Conservation (phyloP, 2,888 invertebrate species). For the Entomobrya multifasciata region DNA sequence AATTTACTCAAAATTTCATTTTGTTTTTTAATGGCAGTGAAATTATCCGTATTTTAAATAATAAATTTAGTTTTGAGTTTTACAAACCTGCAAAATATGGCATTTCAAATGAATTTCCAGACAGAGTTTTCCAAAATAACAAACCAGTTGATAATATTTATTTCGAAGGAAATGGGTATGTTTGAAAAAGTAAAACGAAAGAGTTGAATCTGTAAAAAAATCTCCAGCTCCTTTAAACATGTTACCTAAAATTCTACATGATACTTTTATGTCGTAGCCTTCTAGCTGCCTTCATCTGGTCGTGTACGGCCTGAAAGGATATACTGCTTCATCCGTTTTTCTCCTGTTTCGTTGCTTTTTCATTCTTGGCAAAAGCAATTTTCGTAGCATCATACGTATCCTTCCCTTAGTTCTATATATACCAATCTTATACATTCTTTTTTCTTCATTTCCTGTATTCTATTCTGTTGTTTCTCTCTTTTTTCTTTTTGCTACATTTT, state of each 20-base stretch:
- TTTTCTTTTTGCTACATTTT: constrained; percentile 21
- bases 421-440: background rate
- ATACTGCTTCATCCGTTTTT: constrained; percentile 47
- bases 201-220: constrained; percentile 16
- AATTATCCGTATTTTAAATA: no score
- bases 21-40: no score
- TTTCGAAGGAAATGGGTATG: no score
- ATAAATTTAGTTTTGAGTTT: no score
- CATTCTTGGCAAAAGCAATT: constrained; percentile 53
- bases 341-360: constrained; percentile 52
- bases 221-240: constrained; percentile 36
- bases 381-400: constrained; percentile 31
- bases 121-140: no score
- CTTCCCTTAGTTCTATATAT: constrained; percentile 28
- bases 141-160: no score
- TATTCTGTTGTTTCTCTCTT: constrained; percentile 17
- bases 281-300: no score
- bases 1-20: no score
- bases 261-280: constrained; percentile 35
- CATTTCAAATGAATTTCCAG: no score
- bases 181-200: background rate
- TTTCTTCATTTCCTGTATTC: constrained; percentile 51
- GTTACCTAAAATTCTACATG: constrained; percentile 52
- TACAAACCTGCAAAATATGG: no score
- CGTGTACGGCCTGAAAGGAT: background rate